These are phyloP conservation scores for Rotaria magnacalcarata DNA, from an alignment of 2,888 invertebrate genomes.

Conservation along the genomic window DNA sequence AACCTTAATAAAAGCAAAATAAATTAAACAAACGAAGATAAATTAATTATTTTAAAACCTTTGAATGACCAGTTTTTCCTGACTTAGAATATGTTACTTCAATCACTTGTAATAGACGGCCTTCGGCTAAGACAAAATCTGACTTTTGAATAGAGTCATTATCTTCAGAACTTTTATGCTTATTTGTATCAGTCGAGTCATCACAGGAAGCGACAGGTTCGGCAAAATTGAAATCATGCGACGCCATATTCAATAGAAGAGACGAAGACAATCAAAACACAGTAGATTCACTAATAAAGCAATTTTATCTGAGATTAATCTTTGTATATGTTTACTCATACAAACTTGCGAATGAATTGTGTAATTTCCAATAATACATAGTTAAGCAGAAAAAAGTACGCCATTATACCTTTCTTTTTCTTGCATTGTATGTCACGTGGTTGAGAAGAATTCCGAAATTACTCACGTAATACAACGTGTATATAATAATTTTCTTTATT, in stretches of 20 bases:
- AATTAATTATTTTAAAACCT: neutral
- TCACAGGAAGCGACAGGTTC: neutral
- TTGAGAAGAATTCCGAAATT: no score
- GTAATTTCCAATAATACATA: neutral
- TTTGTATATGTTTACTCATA: neutral
- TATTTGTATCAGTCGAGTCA: neutral
- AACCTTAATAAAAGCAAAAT: neutral
- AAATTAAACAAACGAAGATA: neutral
- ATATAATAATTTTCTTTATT: no score
- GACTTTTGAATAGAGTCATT: neutral
- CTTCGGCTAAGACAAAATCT: neutral
- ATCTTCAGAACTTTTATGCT: neutral
- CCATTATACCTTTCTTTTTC: no score
- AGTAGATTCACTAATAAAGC: neutral
- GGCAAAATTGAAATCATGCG: conserved; percentile 29
- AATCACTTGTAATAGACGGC: neutral
- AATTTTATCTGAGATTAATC: neutral
- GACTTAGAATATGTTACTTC: neutral
- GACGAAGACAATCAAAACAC: no score
- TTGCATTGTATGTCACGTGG: no score
- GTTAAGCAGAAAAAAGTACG: neutral
- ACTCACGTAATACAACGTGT: no score
- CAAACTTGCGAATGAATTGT: neutral
- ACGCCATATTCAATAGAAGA: neutral
- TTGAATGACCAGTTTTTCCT: neutral